These are phyloP conservation scores for Balaeniceps rex DNA, from an alignment of 2,113 vertebrate species.

Conservation along the genomic window DNA sequence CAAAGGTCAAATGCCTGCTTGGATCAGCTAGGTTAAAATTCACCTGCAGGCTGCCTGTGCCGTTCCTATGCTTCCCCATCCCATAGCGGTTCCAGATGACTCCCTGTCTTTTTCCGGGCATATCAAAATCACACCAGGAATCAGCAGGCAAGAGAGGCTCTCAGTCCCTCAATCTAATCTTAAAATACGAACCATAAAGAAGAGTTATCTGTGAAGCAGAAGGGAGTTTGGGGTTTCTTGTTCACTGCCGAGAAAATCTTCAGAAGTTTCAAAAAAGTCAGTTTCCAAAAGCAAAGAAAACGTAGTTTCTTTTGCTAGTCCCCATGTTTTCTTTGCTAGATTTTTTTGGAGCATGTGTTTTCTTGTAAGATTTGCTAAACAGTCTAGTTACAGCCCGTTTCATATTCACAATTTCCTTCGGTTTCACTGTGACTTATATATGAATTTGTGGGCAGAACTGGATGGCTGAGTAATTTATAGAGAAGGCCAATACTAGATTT, in stretches of 20 bases:
- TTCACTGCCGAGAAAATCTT: not conserved
- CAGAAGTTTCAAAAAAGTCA: not conserved
- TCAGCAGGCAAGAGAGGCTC: not conserved
- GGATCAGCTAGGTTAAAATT: conserved; percentile 27
- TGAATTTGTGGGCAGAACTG: conserved; percentile 17
- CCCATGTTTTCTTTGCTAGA: not conserved
- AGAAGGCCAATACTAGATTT: conserved; percentile 56
- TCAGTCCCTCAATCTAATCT: not conserved
- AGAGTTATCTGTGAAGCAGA: not conserved
- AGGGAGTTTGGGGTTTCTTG: not conserved
- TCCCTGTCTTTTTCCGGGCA: not conserved
- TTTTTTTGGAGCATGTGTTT: not conserved
- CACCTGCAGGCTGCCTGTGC: conserved; percentile 2
- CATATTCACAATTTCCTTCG: not conserved
- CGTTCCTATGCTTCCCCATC: not conserved
- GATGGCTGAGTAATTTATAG: conserved; percentile 33
- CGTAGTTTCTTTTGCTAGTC: not conserved
- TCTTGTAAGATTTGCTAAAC: not conserved
- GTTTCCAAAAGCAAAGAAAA: not conserved
- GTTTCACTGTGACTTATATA: conserved; percentile 32
- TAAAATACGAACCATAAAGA: not conserved
- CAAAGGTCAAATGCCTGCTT: conserved; percentile 47
- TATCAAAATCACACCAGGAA: not conserved
- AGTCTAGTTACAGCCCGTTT: not conserved
- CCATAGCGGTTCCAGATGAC: not conserved